These are phyloP conservation scores for Acrobasis consociella DNA, from an alignment of 2,888 invertebrate genomes.

Conservation along the genomic window DNA sequence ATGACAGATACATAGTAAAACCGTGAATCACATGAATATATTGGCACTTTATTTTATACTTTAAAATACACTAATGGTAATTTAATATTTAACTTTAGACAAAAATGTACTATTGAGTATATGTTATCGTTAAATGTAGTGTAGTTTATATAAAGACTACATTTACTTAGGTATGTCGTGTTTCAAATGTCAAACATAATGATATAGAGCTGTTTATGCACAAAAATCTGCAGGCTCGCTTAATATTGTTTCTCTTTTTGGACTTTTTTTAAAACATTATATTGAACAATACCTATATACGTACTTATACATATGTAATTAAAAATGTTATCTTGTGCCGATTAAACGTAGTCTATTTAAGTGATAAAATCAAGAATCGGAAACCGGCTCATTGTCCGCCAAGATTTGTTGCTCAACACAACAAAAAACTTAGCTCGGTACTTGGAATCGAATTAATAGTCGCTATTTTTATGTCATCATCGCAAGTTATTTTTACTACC, in stretches of 20 bases:
- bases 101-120: too few relatives aligned
- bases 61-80: neutral
- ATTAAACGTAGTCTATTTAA: constrained; percentile 13
- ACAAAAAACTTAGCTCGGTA: neutral
- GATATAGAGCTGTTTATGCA: too few relatives aligned
- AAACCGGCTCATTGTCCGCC: constrained; percentile 12
- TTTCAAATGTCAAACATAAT: too few relatives aligned
- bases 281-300: neutral
- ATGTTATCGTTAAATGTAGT: too few relatives aligned
- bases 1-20: constrained; percentile 7
- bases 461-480: neutral
- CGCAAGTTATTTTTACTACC: constrained; percentile 8
- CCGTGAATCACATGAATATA: constrained; percentile 11
- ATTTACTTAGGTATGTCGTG: too few relatives aligned
- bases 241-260: too few relatives aligned
- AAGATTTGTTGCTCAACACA: constrained; percentile 8
- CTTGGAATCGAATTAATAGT: constrained; percentile 6
- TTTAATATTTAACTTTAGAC: too few relatives aligned
- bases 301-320: neutral
- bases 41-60: neutral
- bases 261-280: too few relatives aligned
- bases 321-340: neutral
- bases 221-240: too few relatives aligned
- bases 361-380: constrained; percentile 13
- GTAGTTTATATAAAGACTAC: too few relatives aligned